Evolutionary conservation across 2,888 invertebrate species (phyloP).

Genomic region (Pseudolycoriella hygida): DNA sequence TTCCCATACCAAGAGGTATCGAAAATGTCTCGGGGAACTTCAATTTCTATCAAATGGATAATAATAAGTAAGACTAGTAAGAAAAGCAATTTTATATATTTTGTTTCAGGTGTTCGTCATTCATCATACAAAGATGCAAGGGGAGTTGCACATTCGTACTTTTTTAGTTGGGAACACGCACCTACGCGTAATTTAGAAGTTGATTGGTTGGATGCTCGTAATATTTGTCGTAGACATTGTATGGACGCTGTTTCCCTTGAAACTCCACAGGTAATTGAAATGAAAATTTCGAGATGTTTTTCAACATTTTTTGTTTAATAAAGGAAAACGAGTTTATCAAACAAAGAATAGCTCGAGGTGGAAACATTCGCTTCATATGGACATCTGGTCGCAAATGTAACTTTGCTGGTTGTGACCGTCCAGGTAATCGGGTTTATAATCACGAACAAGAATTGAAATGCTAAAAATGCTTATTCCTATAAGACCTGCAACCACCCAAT

Average conservation of each 20-base stretch:
- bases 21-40: too few relatives aligned
- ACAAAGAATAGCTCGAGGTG: conserved; percentile 62
- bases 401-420: conserved; percentile 73
- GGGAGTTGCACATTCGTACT: conserved; percentile 77
- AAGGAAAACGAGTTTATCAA: conserved; percentile 76
- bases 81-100: too few relatives aligned
- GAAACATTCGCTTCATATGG: conserved; percentile 66
- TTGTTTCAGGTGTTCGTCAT: conserved; percentile 57
- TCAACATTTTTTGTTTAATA: conserved; percentile 2
- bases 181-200: conserved; percentile 69
- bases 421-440: conserved; percentile 19
- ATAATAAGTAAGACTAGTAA: too few relatives aligned
- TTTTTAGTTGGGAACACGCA: conserved; percentile 83
- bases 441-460: too few relatives aligned
- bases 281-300: not conserved
- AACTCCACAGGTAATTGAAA: conserved; percentile 48
- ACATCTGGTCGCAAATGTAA: conserved; percentile 84
- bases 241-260: conserved; percentile 87
- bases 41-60: too few relatives aligned
- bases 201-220: conserved; percentile 80
- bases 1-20: too few relatives aligned
- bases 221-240: conserved; percentile 80
- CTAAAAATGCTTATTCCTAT: too few relatives aligned
- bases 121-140: conserved; percentile 75
- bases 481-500: conserved; percentile 68